A percentile compares a stretch with the other conserved stretches of the same genome.
Conservation (phyloP, 2,797 vertebrate species). For the Enteromius argenteus region DNA sequence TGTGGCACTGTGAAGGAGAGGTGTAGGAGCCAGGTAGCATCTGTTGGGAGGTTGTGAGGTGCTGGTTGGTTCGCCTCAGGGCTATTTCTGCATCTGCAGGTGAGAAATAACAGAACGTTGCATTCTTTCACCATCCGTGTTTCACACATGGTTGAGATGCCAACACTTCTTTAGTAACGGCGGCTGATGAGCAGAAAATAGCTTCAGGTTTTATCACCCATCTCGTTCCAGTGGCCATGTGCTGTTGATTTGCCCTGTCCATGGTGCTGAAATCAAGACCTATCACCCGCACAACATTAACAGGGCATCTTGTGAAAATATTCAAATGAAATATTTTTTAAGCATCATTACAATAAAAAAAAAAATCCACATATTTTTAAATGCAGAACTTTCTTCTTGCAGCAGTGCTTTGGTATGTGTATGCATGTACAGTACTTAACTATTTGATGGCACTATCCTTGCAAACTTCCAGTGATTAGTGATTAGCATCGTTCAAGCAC, state of each 20-base stretch:
- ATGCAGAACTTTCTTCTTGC: background rate
- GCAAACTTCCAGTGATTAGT: background rate
- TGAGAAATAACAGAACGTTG: background rate
- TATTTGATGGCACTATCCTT: background rate
- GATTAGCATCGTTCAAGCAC: background rate
- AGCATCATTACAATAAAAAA: background rate
- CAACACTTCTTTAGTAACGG: background rate
- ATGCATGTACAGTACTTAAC: background rate
- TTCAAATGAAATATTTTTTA: background rate
- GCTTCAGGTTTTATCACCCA: background rate
- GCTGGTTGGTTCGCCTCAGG: background rate
- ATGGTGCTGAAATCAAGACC: conserved; percentile 25
- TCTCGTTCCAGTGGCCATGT: background rate
- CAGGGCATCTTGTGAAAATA: background rate
- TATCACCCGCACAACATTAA: background rate
- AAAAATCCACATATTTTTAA: background rate
- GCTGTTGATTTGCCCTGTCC: background rate
- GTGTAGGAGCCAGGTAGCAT: background rate
- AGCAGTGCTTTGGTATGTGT: background rate
- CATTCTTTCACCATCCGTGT: conserved; percentile 4
- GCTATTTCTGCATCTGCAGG: conserved; percentile 4
- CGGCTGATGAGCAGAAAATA: background rate
- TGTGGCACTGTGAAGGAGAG: background rate
- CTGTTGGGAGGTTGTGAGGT: background rate
- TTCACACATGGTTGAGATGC: background rate